These are phyloP conservation scores for Willisornis vidua DNA, from an alignment of 2,113 vertebrate species.

Conservation along the genomic window DNA sequence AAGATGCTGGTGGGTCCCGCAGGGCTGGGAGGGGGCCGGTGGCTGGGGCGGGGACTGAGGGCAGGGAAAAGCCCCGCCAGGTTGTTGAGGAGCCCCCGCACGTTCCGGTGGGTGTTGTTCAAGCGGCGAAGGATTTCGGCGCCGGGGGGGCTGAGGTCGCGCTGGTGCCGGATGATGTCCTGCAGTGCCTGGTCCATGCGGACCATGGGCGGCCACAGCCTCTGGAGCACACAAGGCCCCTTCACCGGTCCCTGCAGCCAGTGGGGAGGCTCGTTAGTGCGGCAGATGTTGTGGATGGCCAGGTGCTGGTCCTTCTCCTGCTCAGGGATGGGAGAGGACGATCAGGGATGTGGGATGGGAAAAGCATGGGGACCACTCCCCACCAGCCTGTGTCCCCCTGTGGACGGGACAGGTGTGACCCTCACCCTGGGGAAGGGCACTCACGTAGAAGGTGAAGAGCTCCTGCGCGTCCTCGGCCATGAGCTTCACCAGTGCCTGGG, in stretches of 20 bases:
- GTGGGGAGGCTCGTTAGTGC: neutral
- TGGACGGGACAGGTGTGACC: neutral
- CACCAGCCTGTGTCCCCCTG: rapidly evolving
- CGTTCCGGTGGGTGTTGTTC: neutral
- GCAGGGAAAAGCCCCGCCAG: neutral
- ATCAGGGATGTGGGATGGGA: neutral
- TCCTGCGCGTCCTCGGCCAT: slow-evolving; percentile 10
- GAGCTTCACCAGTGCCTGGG: slow-evolving; percentile 17
- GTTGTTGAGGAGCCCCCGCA: slow-evolving; percentile 47
- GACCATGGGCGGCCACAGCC: neutral
- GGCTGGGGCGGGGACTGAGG: neutral
- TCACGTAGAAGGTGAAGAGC: slow-evolving; percentile 59
- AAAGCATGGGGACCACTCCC: rapidly evolving
- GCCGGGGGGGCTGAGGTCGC: neutral
- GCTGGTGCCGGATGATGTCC: slow-evolving; percentile 1
- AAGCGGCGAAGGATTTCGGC: neutral
- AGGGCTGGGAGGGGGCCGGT: rapidly evolving
- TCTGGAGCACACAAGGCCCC: neutral
- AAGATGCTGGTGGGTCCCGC: neutral
- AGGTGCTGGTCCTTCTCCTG: slow-evolving; percentile 34
- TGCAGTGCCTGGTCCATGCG: neutral
- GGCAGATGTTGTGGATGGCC: neutral
- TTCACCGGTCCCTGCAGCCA: neutral
- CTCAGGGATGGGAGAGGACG: neutral
- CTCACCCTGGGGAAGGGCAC: neutral